Base-by-base conservation (phyloP, 1,140 invertebrate genomes). In the Platyscapa corneri region DNA sequence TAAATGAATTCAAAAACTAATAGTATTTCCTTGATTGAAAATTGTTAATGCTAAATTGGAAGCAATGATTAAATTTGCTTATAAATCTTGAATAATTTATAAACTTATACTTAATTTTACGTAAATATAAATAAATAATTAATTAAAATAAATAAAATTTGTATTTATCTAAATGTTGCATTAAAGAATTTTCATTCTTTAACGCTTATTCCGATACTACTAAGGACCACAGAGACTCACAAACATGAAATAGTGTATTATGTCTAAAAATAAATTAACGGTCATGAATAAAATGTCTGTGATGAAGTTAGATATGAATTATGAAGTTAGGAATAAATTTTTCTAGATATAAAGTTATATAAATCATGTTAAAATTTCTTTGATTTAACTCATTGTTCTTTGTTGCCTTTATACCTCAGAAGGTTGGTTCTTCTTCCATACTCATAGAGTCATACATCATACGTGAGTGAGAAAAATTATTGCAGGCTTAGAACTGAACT, bases 401-500 rank as follows among this genome's bases (percentile, higher is more conserved):
- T 46, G 5, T 46, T 46, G 6, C 42, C 6, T 7, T 46, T 46
- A 46, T 46, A 46, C 12, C 5, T 46, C 42, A 46, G 42, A 12
- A 12, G 12, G 42, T 5, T 12, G 5, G 12, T 46, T 46, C 34
- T 72, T 37, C 18, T 30, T 78, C 37, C 0, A 3, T 23, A n/a
- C 70, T 32, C 64, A 42, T 6, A 34, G 5, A 27, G 32, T 23
- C 72, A 56, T 83, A 76, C 27, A 83, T 83, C 56, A 83, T 76
- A 56, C 23, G 7, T 6, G 46, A 34, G 81, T 39, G 53, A 76
- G 70, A 87, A 82, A 89, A 90, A 83, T 90, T 90, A 91, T 91
- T 86, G 85, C 86, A 56, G 87, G 85, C 85, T 90, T 91, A 90
- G 88, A 83, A 88, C 1, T 18, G 80, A 87, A 75, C 88, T 89